Conservation (phyloP, 2,113 vertebrate genomes). For the Bos javanicus region DNA sequence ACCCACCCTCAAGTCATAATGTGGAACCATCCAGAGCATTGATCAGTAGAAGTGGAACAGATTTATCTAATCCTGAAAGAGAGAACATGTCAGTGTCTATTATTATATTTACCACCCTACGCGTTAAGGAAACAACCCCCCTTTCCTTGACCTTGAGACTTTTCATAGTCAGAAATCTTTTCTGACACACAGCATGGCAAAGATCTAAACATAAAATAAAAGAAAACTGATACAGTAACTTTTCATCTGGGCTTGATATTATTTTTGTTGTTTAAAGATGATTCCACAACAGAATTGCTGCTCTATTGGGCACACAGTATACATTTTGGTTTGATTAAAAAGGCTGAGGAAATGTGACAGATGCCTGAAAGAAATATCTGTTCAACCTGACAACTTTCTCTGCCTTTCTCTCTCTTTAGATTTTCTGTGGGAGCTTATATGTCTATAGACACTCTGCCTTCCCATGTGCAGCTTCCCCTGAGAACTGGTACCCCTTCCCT, state of each 20-base stretch:
- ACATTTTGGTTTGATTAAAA: not conserved
- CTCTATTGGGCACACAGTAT: not conserved
- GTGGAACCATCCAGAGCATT: fast-evolving
- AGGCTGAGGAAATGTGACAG: not conserved
- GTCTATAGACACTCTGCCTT: too few relatives aligned
- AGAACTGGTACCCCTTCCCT: not conserved
- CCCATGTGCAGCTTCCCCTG: not conserved
- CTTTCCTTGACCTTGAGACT: not conserved
- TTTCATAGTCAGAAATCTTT: not conserved
- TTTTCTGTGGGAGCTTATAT: not conserved
- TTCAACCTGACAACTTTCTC: not conserved
- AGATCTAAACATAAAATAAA: not conserved
- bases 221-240: not conserved
- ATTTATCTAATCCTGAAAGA: not conserved
- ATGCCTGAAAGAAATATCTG: not conserved
- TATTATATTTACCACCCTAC: not conserved
- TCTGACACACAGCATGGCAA: not conserved
- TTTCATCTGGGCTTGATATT: not conserved
- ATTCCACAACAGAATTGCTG: not conserved
- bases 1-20: fast-evolving
- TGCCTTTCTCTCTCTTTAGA: not conserved
- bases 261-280: not conserved
- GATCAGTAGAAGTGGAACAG: not conserved
- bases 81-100: not conserved
- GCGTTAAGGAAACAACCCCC: not conserved